Conservation (phyloP, 2,888 invertebrate genomes). For the Yponomeuta evonymella region DNA sequence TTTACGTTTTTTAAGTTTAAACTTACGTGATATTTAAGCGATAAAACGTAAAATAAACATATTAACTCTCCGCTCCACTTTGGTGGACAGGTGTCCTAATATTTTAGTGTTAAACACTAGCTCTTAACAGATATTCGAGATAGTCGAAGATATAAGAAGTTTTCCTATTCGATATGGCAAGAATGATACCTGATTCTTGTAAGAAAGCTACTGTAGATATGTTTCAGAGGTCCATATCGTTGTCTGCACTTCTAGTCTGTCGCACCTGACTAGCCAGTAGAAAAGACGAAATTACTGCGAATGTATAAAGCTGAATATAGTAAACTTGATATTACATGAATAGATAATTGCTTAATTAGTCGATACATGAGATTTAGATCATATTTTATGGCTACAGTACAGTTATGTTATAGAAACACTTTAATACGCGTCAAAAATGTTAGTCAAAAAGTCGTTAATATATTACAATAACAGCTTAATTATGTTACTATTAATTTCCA, state of each 20-base stretch:
- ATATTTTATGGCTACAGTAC: background rate
- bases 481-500: no score
- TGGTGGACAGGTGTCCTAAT: background rate
- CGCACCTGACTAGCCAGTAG: background rate
- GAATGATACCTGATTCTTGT: background rate
- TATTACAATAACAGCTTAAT: no score
- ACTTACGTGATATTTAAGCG: no score
- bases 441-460: background rate
- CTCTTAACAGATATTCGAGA: background rate
- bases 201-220: slow-evolving; percentile 1
- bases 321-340: background rate
- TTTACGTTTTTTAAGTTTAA: no score
- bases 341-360: background rate
- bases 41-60: no score
- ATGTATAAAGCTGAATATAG: background rate
- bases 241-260: background rate
- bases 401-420: background rate
- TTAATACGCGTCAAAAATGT: background rate
- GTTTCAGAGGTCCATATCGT: background rate
- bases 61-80: background rate
- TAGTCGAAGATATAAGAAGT: background rate
- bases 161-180: background rate
- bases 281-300: background rate
- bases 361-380: background rate
- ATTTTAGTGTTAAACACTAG: background rate